Base-by-base conservation (phyloP, 2,888 invertebrate species). In the Galerucella calmariensis region DNA sequence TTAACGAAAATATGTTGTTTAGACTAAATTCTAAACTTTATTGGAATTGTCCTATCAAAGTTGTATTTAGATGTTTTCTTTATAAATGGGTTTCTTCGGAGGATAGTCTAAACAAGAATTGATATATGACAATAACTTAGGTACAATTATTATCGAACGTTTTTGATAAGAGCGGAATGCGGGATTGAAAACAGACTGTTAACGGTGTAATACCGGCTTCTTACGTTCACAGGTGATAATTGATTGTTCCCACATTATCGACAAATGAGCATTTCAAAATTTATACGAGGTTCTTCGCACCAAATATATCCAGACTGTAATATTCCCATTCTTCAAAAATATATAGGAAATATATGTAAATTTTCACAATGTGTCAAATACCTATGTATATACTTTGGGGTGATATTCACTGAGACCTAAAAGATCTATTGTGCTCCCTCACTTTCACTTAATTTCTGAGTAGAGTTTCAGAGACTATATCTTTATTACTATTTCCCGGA, bases 61-160 rank as follows among this genome's bases (percentile, higher is more conserved):
- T 53, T 16, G n/a, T 48, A 48, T 48, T 48, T 12, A 48, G 48
- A 46, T 66, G 51, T 48, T 46, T 66, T 51, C 51, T 51, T 24
- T 48, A 51, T 53, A 53, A 67, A 67, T 67, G 53, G 67, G 51
- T 67, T 16, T 51, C 16, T 67, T 24, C 27, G 24, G 53, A 67
- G 46, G n/a, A 51, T 67, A 67, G 67, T 67, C 67, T 67, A 67
- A 67, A 67, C 67, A 67, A 67, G 12, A 20, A 67, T 62, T 27
- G 16, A 53, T n/a, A 53, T 53, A 53, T 48, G 16, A 35, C 14
- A n/a, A 53, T 53, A 53, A 53, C 14, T n/a, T n/a, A n/a, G n/a
- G 4, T 5, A 53, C 53, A 16, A 16, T 53, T 53, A 53, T n/a
- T 8, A 5, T 8, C 6, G n/a, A n/a, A 53, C 53, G 12, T 53